Evolutionary conservation across 2,888 invertebrate genomes (phyloP).

Genomic region (Polydrusus tereticollis): DNA sequence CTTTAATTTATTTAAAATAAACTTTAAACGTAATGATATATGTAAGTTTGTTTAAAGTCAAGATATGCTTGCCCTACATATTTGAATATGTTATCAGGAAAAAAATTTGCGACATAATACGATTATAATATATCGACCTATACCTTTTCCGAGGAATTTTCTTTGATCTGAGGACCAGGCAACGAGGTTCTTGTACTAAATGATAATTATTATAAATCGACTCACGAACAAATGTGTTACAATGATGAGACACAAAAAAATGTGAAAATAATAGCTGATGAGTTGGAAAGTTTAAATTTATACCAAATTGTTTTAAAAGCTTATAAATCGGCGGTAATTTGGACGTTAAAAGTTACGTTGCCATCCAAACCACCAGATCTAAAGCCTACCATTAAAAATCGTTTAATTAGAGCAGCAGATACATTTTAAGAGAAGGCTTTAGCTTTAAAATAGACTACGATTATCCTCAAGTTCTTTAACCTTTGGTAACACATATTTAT

Average conservation of each 20-base stretch:
- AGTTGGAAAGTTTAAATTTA: no score
- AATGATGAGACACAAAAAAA: background rate
- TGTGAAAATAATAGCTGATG: no score
- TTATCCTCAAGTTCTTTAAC: slow-evolving; percentile 18
- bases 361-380: slow-evolving; percentile 22
- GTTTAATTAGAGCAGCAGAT: slow-evolving; percentile 35
- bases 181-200: background rate
- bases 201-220: slow-evolving; percentile 12
- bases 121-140: background rate
- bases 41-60: no score
- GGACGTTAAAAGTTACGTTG: background rate
- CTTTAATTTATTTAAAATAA: background rate
- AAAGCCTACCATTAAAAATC: slow-evolving; percentile 28
- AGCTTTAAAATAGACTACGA: slow-evolving; percentile 26
- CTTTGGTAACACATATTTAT: slow-evolving; percentile 1
- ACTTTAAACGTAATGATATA: background rate
- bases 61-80: no score
- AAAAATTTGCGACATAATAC: no score
- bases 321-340: background rate
- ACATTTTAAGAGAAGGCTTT: background rate
- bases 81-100: no score
- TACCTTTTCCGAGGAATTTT: background rate
- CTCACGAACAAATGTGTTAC: slow-evolving; percentile 26
- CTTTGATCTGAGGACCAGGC: background rate
- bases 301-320: background rate